These are phyloP conservation scores for Invenusta paracnida DNA, from an alignment of 2,888 invertebrate species.

Conservation along the genomic window DNA sequence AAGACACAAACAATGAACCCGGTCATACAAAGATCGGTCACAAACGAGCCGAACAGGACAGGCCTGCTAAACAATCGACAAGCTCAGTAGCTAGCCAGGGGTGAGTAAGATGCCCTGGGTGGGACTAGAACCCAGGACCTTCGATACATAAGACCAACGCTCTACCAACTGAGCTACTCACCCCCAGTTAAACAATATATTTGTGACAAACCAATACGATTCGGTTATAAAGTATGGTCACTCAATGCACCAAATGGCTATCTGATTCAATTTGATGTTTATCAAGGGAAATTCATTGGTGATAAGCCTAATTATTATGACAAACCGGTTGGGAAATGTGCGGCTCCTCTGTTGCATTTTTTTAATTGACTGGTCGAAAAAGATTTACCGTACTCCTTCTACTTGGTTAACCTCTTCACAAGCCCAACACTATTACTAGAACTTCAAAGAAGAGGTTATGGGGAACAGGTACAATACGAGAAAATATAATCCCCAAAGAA, in stretches of 20 bases:
- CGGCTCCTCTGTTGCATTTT: not conserved
- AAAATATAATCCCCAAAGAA: slow-evolving; percentile 4
- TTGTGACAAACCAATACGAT: not conserved
- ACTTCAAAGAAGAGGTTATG: slow-evolving; percentile 29
- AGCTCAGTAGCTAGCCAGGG: no score
- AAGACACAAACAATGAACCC: no score
- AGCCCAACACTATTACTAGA: slow-evolving; percentile 1
- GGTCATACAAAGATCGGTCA: no score
- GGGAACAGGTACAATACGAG: slow-evolving; percentile 7
- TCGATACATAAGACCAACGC: no score
- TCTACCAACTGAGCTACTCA: no score
- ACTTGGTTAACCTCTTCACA: slow-evolving; percentile 10
- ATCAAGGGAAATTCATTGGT: slow-evolving; percentile 17
- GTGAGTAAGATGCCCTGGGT: no score
- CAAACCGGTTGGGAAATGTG: slow-evolving; percentile 19
- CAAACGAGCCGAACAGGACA: no score
- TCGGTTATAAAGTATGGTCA: not conserved
- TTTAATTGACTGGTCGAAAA: not conserved
- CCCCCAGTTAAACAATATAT: not conserved
- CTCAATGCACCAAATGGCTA: not conserved
- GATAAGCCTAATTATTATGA: slow-evolving; percentile 12
- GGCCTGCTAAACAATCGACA: no score
- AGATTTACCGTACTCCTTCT: slow-evolving; percentile 19
- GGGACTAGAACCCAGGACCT: no score
- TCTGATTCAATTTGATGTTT: slow-evolving; percentile 10